Conservation (phyloP, 2,113 vertebrate genomes). For the Plecotus auritus region DNA sequence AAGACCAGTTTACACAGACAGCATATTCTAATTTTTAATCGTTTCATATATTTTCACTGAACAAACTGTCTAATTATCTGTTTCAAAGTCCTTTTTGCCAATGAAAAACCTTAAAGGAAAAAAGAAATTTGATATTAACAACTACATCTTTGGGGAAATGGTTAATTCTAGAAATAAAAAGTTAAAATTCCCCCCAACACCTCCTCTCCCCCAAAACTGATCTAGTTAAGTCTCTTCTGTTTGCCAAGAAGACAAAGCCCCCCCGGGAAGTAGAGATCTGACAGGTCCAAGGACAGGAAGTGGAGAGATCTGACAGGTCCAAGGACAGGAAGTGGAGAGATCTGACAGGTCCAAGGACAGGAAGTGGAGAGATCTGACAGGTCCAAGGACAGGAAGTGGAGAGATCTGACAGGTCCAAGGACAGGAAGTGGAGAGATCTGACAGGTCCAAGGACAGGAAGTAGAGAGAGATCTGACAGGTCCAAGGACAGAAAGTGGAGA, state of each 20-base stretch:
- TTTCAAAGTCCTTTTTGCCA: neutral
- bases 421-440: neutral
- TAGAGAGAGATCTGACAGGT: neutral
- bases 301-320: too few species aligned
- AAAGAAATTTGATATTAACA: neutral
- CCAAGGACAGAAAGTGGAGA: neutral
- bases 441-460: neutral
- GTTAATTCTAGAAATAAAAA: slow-evolving; percentile 4
- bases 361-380: too few species aligned
- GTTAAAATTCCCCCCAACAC: neutral
- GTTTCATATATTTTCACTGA: neutral
- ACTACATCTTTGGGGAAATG: neutral
- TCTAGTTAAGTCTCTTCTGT: neutral
- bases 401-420: neutral
- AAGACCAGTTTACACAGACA: neutral
- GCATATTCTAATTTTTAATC: neutral
- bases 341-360: neutral
- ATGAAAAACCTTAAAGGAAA: neutral
- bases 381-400: too few species aligned
- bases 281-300: too few species aligned
- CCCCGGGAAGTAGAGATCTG: neutral
- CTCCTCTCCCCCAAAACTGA: neutral
- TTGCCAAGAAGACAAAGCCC: neutral
- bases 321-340: too few species aligned
- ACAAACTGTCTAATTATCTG: neutral